Evolutionary conservation across 2,888 invertebrate species (phyloP), one percentile per base, ranked within the genome.

Genomic region (Torymus auratus): DNA sequence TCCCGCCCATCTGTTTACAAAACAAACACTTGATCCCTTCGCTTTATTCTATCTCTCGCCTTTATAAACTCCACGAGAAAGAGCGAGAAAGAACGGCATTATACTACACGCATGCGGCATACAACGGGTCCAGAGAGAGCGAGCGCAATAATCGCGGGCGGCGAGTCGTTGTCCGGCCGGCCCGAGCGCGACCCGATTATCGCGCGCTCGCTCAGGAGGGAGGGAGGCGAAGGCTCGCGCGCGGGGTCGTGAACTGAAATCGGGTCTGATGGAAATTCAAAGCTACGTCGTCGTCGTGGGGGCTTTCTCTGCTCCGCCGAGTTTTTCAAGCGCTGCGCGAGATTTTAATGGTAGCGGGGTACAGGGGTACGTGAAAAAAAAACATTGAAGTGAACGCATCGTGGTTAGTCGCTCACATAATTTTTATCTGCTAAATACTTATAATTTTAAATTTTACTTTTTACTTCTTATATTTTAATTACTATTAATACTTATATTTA

Each of bases 241-340:
- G 41, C 73, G 81, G 79, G 83, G 79, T 84, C 83, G 81, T 82
- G 82, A 83, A 83, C 83, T 81, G 23, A 64, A 85, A 84, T 80
- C 83, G 69, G 81, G 81, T 83, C 84, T 69, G 58, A 76, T 83
- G 56, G 80, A 81, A 82, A 81, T 82, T 78, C 60, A 73, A 81
- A 80, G 64, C 12, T 41, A 41, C 41, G 41, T 7, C 41, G 41
- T 41, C 7, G 17, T 41, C 64, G 62, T 10, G 14, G 14, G 28
- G 17, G 56, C 64, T 74, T 53, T 55, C 52, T 12, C 61, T 50
- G 52, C 15, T 55, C 15, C 15, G 28, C 55, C 23, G 17, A 14
- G 55, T 5, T 20, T 28, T 56, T n/a, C 23, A 20, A 23, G 10
- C 56, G 28, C 15, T 0, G 11, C 20, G 20, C 3, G 55, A 7